Evolutionary conservation across 2,113 vertebrate species (phyloP).

Genomic region (Neotoma lepida): DNA sequence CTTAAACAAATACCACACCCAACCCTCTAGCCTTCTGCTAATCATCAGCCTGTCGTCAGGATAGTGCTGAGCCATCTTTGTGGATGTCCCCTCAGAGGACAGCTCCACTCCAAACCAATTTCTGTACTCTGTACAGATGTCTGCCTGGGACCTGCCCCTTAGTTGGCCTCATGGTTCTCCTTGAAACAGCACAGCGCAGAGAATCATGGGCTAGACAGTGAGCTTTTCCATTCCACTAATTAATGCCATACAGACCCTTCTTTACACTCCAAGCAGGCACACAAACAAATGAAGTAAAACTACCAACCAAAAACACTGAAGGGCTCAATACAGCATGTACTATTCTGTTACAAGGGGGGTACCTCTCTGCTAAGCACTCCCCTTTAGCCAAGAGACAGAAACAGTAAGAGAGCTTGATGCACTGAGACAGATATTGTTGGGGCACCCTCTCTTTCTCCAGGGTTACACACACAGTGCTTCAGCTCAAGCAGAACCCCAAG

Average conservation of each 20-base stretch:
- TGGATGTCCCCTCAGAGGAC: background rate
- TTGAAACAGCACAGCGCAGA: background rate
- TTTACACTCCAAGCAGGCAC: background rate
- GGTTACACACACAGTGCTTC: background rate
- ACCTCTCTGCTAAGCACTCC: background rate
- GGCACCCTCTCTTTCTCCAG: background rate
- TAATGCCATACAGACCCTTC: conserved; percentile 28
- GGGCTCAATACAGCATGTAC: background rate
- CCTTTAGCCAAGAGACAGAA: background rate
- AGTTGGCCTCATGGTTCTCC: background rate
- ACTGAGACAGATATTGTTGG: background rate
- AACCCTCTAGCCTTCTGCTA: background rate
- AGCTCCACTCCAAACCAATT: conserved; percentile 44
- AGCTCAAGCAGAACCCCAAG: background rate
- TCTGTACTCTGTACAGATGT: background rate
- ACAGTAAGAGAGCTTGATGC: background rate
- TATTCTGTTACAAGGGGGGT: background rate
- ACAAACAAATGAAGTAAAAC: conserved; percentile 49
- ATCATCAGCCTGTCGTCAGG: background rate
- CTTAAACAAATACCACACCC: background rate
- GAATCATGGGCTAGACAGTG: conserved; percentile 12
- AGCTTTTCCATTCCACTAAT: conserved; percentile 62
- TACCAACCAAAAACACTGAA: background rate
- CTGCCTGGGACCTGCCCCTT: background rate
- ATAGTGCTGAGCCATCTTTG: background rate